Conservation (phyloP, 2,113 vertebrate species). For the cattle (Bos taurus) region ARS-UCD2.0 NC_037345.1:47739001-47739500, state of each 20-base stretch:
- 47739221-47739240: neutral
- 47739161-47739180: neutral
- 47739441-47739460: neutral
- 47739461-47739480: neutral
- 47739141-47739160: neutral
- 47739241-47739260: neutral
- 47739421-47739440: neutral
- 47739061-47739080: neutral
- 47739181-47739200: neutral
- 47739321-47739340: neutral
- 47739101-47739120: neutral
- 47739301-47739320: neutral
- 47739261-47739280: neutral
- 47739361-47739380: neutral
- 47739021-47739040: neutral
- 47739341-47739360: neutral
- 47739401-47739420: neutral
- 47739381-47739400: neutral
- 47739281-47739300: neutral
- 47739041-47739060: neutral
- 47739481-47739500: neutral
- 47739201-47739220: neutral
- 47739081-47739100: neutral
- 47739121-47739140: neutral
- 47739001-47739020: neutral